Evolutionary conservation across 2,797 vertebrate genomes (phyloP).

Genomic region (Sebastiscus albofasciatus): DNA sequence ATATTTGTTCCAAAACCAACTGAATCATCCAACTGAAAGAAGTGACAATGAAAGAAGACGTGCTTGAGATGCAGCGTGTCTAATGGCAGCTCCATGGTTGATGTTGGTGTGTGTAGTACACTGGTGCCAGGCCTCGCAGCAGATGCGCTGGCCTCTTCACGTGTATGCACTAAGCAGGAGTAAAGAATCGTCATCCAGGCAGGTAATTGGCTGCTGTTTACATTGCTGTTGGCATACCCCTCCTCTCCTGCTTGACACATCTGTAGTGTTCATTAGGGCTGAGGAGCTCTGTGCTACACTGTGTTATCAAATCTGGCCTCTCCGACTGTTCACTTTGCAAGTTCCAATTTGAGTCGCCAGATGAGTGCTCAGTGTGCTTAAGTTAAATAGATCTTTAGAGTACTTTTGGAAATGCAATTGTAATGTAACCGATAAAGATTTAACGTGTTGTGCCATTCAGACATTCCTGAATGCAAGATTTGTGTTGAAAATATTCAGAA

Average conservation of each 20-base stretch:
- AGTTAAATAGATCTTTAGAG: slow-evolving; percentile 7
- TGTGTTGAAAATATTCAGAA: slow-evolving; percentile 7
- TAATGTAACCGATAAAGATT: not conserved
- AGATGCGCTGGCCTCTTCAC: slow-evolving; percentile 57
- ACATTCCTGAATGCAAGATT: not conserved
- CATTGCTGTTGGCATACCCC: slow-evolving; percentile 62
- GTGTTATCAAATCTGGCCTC: slow-evolving; percentile 57
- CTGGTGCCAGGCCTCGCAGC: slow-evolving; percentile 30
- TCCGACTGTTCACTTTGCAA: slow-evolving; percentile 56
- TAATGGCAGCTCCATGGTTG: slow-evolving; percentile 9
- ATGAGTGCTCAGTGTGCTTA: slow-evolving; percentile 1
- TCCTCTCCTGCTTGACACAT: slow-evolving; percentile 73
- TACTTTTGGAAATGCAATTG: not conserved
- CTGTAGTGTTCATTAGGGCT: slow-evolving; percentile 79
- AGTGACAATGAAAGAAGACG: not conserved
- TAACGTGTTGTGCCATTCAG: not conserved
- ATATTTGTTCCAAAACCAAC: not conserved
- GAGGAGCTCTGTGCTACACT: slow-evolving; percentile 46
- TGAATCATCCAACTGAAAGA: not conserved
- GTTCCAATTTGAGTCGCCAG: slow-evolving; percentile 14
- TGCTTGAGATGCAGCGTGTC: not conserved
- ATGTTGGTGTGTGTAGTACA: slow-evolving; percentile 19
- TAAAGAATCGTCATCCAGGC: slow-evolving; percentile 74
- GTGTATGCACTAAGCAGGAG: slow-evolving; percentile 56
- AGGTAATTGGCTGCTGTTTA: slow-evolving; percentile 83